phyloP scores from a whole-genome alignment of 2,113 vertebrate genomes.

The Rhea pennata region DNA sequence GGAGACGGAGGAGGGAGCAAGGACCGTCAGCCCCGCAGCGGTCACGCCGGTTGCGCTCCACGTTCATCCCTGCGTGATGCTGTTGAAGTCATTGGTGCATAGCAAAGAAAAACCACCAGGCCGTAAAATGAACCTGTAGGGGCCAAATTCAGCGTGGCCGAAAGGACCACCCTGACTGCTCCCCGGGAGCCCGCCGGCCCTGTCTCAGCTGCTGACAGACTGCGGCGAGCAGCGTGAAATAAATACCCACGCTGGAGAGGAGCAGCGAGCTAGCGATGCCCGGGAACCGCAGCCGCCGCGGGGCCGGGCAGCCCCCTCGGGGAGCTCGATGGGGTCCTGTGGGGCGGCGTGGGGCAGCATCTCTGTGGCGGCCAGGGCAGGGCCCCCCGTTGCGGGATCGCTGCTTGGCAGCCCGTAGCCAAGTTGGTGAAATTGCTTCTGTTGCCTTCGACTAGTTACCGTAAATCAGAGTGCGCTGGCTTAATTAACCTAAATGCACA shows the following conservation, averaged over 20 bases:
- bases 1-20: not conserved
- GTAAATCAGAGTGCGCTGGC: not conserved
- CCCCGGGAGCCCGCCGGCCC: not conserved
- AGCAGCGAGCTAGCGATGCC: not conserved
- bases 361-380: not conserved
- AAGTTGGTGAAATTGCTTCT: not conserved
- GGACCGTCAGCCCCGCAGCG: rapidly evolving
- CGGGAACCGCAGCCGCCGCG: too few species aligned
- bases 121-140: rapidly evolving
- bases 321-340: too few species aligned
- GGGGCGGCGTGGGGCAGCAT: not conserved
- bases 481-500: not conserved
- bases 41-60: rapidly evolving
- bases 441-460: not conserved
- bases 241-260: not conserved
- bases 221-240: not conserved
- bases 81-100: not conserved
- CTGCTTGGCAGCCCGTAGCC: not conserved
- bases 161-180: rapidly evolving
- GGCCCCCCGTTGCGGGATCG: not conserved
- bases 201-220: rapidly evolving
- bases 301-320: not conserved
- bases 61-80: rapidly evolving
- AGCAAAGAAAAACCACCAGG: rapidly evolving
- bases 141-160: rapidly evolving